Evolutionary conservation across 2,888 invertebrate genomes (phyloP).

Genomic region (Agonopterix arenella): DNA sequence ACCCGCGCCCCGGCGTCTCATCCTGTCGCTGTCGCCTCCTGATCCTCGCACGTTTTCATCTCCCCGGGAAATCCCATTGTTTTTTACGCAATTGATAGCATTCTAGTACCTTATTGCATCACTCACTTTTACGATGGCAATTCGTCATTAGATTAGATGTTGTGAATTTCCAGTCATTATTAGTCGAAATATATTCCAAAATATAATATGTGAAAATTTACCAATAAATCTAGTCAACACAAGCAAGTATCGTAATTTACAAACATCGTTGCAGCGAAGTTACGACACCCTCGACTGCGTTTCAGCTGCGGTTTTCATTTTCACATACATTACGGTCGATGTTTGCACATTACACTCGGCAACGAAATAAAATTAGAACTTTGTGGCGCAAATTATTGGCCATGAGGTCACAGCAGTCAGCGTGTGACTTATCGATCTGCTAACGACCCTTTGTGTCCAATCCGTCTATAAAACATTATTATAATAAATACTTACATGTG

Average conservation of each 20-base stretch:
- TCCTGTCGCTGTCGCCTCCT: conserved; percentile 11
- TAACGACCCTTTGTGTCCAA: conserved; percentile 35
- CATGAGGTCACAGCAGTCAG: conserved; percentile 12
- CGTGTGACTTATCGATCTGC: conserved; percentile 23
- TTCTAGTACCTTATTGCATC: no score
- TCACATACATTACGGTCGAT: not conserved
- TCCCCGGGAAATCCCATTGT: conserved; percentile 23
- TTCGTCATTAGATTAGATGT: no score
- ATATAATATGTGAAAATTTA: no score
- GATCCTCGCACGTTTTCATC: conserved; percentile 14
- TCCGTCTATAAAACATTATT: not conserved
- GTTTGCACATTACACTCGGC: conserved; percentile 3
- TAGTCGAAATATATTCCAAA: no score
- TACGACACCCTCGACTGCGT: not conserved
- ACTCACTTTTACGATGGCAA: no score
- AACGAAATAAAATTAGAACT: conserved; percentile 14
- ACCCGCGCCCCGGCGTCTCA: conserved; percentile 16
- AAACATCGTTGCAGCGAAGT: conserved; percentile 3
- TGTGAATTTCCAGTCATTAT: no score
- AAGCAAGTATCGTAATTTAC: conserved; percentile 1
- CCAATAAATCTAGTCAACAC: no score
- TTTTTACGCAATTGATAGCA: not conserved
- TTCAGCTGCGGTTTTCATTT: conserved; percentile 5
- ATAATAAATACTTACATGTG: conserved; percentile 6
- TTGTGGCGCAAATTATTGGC: conserved; percentile 12